These are phyloP conservation scores for Siphonodentalium dalli DNA, from an alignment of 2,888 invertebrate species.

Conservation along the genomic window DNA sequence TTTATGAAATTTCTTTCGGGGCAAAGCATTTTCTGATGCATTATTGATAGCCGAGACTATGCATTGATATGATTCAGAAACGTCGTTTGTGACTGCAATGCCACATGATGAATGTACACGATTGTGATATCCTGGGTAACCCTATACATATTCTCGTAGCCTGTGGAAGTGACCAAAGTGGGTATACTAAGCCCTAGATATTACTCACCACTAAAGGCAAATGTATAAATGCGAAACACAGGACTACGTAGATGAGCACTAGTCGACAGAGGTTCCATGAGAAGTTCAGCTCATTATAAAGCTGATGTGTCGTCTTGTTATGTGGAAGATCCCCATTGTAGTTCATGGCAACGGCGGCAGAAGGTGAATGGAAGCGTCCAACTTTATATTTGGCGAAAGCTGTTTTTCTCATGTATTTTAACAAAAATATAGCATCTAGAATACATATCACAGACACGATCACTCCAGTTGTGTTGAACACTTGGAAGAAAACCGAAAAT, in stretches of 20 bases:
- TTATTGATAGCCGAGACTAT: too few relatives aligned
- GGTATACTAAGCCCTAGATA: too few relatives aligned
- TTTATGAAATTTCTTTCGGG: too few relatives aligned
- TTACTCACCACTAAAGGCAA: conserved; percentile 47
- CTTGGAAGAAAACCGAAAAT: conserved; percentile 36
- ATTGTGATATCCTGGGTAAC: too few relatives aligned
- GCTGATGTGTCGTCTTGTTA: conserved; percentile 35
- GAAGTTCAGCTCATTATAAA: conserved; percentile 43
- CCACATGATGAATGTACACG: too few relatives aligned
- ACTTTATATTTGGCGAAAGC: conserved; percentile 45
- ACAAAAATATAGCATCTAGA: conserved; percentile 37
- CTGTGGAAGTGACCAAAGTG: too few relatives aligned
- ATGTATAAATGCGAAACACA: conserved; percentile 34
- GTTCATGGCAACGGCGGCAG: conserved; percentile 28
- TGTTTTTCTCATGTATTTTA: conserved; percentile 39
- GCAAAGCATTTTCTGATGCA: too few relatives aligned
- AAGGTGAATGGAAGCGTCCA: conserved; percentile 40
- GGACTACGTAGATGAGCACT: conserved; percentile 32
- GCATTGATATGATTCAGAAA: too few relatives aligned
- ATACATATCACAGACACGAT: conserved; percentile 36
- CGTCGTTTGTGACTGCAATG: too few relatives aligned
- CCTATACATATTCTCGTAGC: too few relatives aligned
- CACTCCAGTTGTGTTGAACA: conserved; percentile 34
- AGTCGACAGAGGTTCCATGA: conserved; percentile 47
- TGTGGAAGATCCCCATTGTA: too few relatives aligned